Evolutionary conservation across 2,113 vertebrate species (phyloP), one percentile per base, ranked within the genome.

Genomic region (Baryphthengus martii): DNA sequence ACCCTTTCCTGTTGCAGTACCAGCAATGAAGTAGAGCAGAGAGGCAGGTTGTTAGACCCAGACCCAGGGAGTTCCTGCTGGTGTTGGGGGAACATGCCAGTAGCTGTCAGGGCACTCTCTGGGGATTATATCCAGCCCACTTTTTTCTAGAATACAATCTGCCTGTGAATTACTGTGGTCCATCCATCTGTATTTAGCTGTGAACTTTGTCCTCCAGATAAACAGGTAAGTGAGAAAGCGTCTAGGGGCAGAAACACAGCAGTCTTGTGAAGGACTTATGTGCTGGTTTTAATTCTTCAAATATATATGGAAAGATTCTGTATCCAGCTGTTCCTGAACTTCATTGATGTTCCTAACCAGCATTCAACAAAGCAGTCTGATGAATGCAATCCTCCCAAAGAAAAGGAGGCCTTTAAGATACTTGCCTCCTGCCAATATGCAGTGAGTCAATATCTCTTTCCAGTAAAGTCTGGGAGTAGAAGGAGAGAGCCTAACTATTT

Each of bases 1-100:
- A 12, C 11, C 9, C 13, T 61, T 26, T 70, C 40, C 33, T 67
- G 11, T 45, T 77, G 29, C 45, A 14, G 14, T 35, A 8, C 12
- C 8, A 44, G 19, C 25, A 33, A 33, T 0, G 1, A 17, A 2
- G 24, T 63, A 62, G 17, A 39, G 63, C 61, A 50, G 33, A 71
- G 29, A n/a, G 14, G 19, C 26, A 61, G 23, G 9, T 12, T n/a
- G 9, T n/a, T 61, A 56, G 13, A 68, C 4, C 3, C 63, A 89
- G 35, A 19, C 8, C 5, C 6, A 7, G 10, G 8, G 6, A 56
- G 17, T 29, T 71, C 17, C 65, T 23, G 20, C 10, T 70, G 50
- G 7, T 17, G 15, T 3, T 56, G 23, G 2, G 2, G 23, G 5
- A 6, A 17, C 0, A 0, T n/a, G 17, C 8, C n/a, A 24, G 39